Evolutionary conservation across 2,888 invertebrate species (phyloP).

Genomic region (Conomelus anceps): DNA sequence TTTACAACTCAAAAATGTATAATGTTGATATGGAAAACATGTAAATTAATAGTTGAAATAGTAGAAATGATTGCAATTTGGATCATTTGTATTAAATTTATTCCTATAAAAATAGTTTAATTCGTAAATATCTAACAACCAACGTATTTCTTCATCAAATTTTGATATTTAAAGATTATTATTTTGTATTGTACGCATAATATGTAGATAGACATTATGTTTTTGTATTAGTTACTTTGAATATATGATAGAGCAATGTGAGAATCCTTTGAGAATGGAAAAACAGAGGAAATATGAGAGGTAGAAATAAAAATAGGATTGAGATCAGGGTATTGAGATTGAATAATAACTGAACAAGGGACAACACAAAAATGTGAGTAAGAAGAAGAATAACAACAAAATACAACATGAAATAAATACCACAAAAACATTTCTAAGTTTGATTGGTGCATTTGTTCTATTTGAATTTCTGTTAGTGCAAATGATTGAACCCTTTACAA

Average conservation of each 20-base stretch:
- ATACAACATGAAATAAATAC: not conserved
- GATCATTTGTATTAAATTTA: too few species aligned
- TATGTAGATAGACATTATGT: too few species aligned
- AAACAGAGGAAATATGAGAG: not conserved
- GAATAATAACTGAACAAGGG: constrained; percentile 15
- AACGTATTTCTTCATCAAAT: too few species aligned
- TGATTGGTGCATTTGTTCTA: not conserved
- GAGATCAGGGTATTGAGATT: constrained; percentile 1
- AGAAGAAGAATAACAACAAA: constrained; percentile 1
- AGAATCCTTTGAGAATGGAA: not conserved
- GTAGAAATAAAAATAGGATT: not conserved
- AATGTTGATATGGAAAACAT: too few species aligned
- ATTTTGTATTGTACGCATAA: too few species aligned
- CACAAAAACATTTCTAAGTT: not conserved
- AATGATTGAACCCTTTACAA: not conserved
- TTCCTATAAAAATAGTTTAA: too few species aligned
- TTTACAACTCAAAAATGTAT: too few species aligned
- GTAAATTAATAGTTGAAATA: too few species aligned
- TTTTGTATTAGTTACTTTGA: not conserved
- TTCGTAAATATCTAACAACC: too few species aligned
- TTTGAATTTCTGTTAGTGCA: not conserved
- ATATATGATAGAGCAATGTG: not conserved
- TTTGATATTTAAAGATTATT: too few species aligned
- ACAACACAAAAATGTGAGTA: not conserved
- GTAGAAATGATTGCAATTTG: too few species aligned